A percentile compares a stretch with the other conserved stretches of the same genome.
phyloP scores from a whole-genome alignment of 2,113 vertebrate species.

The Zapornia atra region DNA sequence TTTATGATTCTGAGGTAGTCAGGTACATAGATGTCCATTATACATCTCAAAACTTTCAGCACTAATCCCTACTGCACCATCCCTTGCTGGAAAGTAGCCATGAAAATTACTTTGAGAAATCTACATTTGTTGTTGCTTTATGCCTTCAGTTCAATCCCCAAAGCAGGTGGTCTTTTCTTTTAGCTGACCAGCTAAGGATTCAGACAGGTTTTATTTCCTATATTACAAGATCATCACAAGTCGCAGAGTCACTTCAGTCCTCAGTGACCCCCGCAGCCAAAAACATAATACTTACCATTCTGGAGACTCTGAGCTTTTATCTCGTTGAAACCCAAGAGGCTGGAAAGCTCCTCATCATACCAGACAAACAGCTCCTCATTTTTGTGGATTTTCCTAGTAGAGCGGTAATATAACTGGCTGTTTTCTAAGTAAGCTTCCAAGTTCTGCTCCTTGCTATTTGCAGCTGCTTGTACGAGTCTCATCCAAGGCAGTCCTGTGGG shows the following conservation, averaged over 20 bases:
- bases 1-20: not conserved
- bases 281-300: slow-evolving; percentile 74
- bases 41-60: not conserved
- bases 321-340: slow-evolving; percentile 84
- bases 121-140: not conserved
- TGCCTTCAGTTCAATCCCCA: not conserved
- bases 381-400: slow-evolving; percentile 77
- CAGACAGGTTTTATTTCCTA: not conserved
- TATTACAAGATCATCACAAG: not conserved
- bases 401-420: slow-evolving; percentile 82
- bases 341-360: slow-evolving; percentile 86
- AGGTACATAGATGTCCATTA: not conserved
- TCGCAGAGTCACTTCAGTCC: not conserved
- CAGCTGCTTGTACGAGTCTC: slow-evolving; percentile 81
- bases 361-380: slow-evolving; percentile 89
- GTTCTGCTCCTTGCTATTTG: slow-evolving; percentile 81
- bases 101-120: not conserved
- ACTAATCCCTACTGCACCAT: not conserved
- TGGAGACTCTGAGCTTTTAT: slow-evolving; percentile 63
- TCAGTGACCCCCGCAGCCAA: not conserved
- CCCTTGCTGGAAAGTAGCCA: not conserved
- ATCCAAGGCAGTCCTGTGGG: slow-evolving; percentile 83
- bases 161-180: not conserved
- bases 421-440: slow-evolving; percentile 82
- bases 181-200: not conserved